Conservation (phyloP, 2,888 invertebrate species). For the Nemoura dubitans region DNA sequence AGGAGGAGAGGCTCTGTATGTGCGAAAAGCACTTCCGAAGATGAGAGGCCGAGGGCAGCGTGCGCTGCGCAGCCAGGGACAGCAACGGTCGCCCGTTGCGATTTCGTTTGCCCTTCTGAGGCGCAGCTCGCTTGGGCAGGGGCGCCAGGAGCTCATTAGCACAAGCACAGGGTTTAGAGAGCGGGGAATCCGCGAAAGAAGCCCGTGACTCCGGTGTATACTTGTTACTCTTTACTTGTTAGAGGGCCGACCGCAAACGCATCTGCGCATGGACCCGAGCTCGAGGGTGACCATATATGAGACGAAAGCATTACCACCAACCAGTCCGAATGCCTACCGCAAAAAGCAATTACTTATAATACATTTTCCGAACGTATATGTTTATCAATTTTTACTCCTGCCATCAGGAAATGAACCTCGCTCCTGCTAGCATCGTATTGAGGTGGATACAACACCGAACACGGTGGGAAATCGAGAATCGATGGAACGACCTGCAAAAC, state of each 20-base stretch:
- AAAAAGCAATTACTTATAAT: constrained; percentile 4
- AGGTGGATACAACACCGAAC: not conserved
- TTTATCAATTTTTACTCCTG: constrained; percentile 1
- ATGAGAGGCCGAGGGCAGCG: not conserved
- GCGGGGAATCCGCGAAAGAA: not conserved
- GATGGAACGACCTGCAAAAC: not conserved
- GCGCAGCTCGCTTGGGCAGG: not conserved
- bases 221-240: not conserved
- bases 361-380: not conserved
- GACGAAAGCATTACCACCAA: not conserved
- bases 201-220: not conserved
- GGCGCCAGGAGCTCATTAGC: not conserved
- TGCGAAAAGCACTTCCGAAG: not conserved
- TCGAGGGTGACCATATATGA: not conserved
- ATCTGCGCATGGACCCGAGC: not conserved
- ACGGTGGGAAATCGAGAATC: not conserved
- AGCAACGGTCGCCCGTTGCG: too few relatives aligned
- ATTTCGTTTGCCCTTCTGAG: too few relatives aligned
- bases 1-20: not conserved
- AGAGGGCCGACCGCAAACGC: not conserved
- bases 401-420: not conserved
- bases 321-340: not conserved
- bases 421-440: not conserved
- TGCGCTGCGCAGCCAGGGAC: too few relatives aligned
- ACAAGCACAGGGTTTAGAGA: not conserved